Percentiles rank a stretch among this genome's conserved stretches.
phyloP scores from a whole-genome alignment of 2,113 vertebrate species.

The Sarotherodon lohbergeri region DNA sequence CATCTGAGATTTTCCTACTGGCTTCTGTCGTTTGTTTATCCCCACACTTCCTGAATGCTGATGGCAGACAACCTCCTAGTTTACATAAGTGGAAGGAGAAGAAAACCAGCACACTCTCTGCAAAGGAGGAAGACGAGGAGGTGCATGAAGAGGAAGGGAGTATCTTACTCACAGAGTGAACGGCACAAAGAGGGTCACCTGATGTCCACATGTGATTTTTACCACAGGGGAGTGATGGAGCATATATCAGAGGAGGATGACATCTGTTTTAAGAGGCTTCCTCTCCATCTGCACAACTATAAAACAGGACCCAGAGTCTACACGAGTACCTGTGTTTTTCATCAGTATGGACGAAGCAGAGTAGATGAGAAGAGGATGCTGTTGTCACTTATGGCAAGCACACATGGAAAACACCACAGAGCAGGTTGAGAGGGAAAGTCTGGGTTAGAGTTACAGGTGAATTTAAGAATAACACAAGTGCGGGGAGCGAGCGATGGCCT shows the following conservation, averaged over 20 bases:
- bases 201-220: slow-evolving; percentile 44
- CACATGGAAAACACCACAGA: not conserved
- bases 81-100: slow-evolving; percentile 47
- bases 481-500: not conserved
- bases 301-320: not conserved
- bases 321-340: slow-evolving; percentile 6
- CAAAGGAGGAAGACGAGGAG: not conserved
- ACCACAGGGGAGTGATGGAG: slow-evolving; percentile 16
- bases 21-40: slow-evolving; percentile 56
- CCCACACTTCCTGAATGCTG: slow-evolving; percentile 66
- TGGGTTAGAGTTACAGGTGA: not conserved
- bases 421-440: not conserved
- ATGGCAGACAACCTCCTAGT: slow-evolving; percentile 50
- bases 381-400: not conserved
- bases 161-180: slow-evolving; percentile 30
- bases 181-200: slow-evolving; percentile 18
- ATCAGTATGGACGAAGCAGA: not conserved
- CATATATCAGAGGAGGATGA: not conserved
- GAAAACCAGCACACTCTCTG: slow-evolving; percentile 29
- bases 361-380: not conserved
- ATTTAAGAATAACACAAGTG: not conserved
- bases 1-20: slow-evolving; percentile 39
- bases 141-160: not conserved
- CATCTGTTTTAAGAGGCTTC: slow-evolving; percentile 16
- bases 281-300: slow-evolving; percentile 12